Evolutionary conservation across 2,797 vertebrate species (phyloP), one percentile per base, ranked within the genome.

Genomic region (Paguma larvata): DNA sequence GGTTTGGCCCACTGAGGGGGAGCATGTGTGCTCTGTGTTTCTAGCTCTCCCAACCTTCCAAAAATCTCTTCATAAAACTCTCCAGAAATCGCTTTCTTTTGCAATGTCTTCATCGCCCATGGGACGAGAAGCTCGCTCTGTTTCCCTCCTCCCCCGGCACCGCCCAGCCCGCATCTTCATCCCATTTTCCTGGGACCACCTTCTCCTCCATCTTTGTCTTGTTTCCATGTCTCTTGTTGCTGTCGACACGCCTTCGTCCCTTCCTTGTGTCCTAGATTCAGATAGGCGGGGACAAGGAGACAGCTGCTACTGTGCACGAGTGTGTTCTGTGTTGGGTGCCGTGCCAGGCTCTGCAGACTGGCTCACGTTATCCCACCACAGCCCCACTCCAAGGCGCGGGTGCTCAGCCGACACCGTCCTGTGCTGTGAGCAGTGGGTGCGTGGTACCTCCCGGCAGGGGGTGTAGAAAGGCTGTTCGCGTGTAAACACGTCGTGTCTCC

Each of bases 41-140:
- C 70, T 11, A 11, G 32, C 34, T 89, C 21, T 2, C 34, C 18
- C 4, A 82, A 59, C 65, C 83, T 89, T 93, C 86, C 27, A 72
- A 51, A 94, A 78, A 53, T 27, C 34, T 89, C 80, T 88, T 51
- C 27, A 38, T 9, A 85, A 41, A 96, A 30, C 23, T 83, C 10
- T 75, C n/a, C 51, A 82, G 84, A 87, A 79, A 16, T 75, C 51
- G 4, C 78, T 94, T 83, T 84, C 32, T 80, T 30, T 18, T 38
- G 7, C 38, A 53, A 38, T 38, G 19, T 38, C 30, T 77, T 85
- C 32, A 14, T 21, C 86, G 19, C 63, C 30, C 8, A 0, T 46
- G 63, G 62, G 72, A 86, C 2, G 32, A 62, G 44, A 87, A 72
- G 59, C 68, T 89, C n/a, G 19, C 67, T 88, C 14, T 1, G 7